These are phyloP conservation scores for Conopomorpha cramerella DNA, from an alignment of 1,140 invertebrate genomes.

Conservation along the genomic window DNA sequence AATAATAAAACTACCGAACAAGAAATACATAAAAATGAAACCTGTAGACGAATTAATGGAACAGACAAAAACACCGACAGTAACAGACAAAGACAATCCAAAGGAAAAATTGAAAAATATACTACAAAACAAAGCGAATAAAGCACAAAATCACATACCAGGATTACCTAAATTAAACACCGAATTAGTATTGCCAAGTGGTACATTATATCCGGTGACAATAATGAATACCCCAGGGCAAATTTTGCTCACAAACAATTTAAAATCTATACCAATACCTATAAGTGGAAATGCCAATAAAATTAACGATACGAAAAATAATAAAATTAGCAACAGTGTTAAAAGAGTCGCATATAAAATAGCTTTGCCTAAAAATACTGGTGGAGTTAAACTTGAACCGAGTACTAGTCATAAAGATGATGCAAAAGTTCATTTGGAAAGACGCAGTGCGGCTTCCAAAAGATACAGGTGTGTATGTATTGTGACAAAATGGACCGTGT, in stretches of 20 bases:
- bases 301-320: neutral
- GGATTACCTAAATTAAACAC: slow-evolving; percentile 9
- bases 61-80: slow-evolving; percentile 17
- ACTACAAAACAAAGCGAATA: no score
- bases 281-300: neutral
- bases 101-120: slow-evolving; percentile 24
- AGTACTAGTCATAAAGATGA: no score
- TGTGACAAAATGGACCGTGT: no score
- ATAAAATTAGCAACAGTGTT: slow-evolving; percentile 2
- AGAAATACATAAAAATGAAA: slow-evolving; percentile 33
- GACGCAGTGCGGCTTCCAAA: slow-evolving; percentile 29
- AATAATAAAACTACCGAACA: slow-evolving; percentile 34
- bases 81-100: slow-evolving; percentile 24
- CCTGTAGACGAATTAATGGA: slow-evolving; percentile 24
- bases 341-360: slow-evolving; percentile 2
- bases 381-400: neutral
- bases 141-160: no score
- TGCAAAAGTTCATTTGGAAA: slow-evolving; percentile 10
- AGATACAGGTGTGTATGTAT: slow-evolving; percentile 26
- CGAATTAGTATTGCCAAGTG: slow-evolving; percentile 20
- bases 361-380: neutral
- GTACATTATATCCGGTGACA: slow-evolving; percentile 33
- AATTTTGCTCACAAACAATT: slow-evolving; percentile 3
- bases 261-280: neutral
- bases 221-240: slow-evolving; percentile 22